phyloP scores from a whole-genome alignment of 2,888 invertebrate species.

The Mesorhabditis belari region DNA sequence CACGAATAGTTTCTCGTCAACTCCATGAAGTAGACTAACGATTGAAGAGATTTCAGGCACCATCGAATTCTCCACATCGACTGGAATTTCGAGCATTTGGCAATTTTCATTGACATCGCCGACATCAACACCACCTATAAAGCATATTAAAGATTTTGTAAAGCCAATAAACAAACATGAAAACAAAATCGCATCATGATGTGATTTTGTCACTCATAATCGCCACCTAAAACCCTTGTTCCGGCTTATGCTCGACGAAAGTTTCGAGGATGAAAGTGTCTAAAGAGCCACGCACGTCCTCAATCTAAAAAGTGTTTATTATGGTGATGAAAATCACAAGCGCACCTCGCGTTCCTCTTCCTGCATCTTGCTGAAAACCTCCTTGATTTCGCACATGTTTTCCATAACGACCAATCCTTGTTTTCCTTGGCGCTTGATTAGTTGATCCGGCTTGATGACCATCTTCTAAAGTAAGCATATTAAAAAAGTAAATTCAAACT shows the following conservation, averaged over 20 bases:
- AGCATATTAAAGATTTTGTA: too few species aligned
- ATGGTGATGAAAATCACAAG: neutral
- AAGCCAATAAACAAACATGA: too few species aligned
- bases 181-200: too few species aligned
- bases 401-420: slow-evolving; percentile 91
- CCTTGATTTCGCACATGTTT: slow-evolving; percentile 70
- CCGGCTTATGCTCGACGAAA: slow-evolving; percentile 62
- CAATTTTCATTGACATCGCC: too few species aligned
- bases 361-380: slow-evolving; percentile 74
- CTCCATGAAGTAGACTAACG: slow-evolving; percentile 18
- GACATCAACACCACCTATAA: too few species aligned
- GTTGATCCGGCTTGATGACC: slow-evolving; percentile 95
- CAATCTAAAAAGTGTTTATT: slow-evolving; percentile 63
- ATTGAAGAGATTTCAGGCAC: too few species aligned
- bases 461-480: slow-evolving; percentile 74
- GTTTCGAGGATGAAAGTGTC: slow-evolving; percentile 92
- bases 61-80: slow-evolving; percentile 28
- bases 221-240: slow-evolving; percentile 90
- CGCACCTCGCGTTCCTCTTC: slow-evolving; percentile 1
- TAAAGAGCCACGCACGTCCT: slow-evolving; percentile 77
- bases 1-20: slow-evolving; percentile 19
- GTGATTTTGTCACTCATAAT: slow-evolving; percentile 66
- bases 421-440: slow-evolving; percentile 94
- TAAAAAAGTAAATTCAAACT: neutral
- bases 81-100: slow-evolving; percentile 31